Evolutionary conservation across 2,797 vertebrate genomes (phyloP), one percentile per base, ranked within the genome.

Genomic region (Neopelma chrysocephalum): DNA sequence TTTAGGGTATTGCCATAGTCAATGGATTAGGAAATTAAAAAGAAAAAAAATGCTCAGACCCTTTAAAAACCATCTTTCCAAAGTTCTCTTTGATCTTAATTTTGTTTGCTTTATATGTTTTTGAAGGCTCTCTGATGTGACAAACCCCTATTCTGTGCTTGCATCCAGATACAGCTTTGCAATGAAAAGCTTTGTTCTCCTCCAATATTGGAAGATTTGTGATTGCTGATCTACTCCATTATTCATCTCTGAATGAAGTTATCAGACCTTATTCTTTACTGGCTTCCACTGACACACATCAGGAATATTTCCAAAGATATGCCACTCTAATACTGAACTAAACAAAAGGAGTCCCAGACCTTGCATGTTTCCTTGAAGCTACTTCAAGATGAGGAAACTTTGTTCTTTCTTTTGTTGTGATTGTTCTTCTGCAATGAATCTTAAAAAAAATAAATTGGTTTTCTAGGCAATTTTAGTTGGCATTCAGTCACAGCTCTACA

Each of bases 181-280:
- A 15, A 68, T 64, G 36, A 73, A 96, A 93, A 84, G 19, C 87
- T 93, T 94, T 96, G 51, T 66, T 93, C 82, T 89, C 16, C 38
- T 81, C 54, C 70, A 78, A 3, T 78, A 86, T 18, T 40, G 50
- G n/a, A 86, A 82, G 80, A 89, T 66, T 79, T 82, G 60, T 76
- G 66, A 73, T 61, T 76, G 68, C 29, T 95, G 71, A 73, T 70
- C 66, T 87, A 66, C 4, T 64, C 58, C 34, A 60, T 42, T 90
- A 91, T 84, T 89, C 64, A 84, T 51, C 85, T 94, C 77, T 38
- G 58, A 80, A 73, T 82, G 40, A 87, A 94, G 80, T 73, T 92
- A 89, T 89, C 89, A 84, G 85, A 79, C 34, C 20, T 90, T 72
- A 66, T 32, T 88, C 77, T 93, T 89, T 87, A 57, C 80, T 89